These are phyloP conservation scores for Condylostylus longicornis DNA, from an alignment of 1,140 invertebrate species.

Conservation along the genomic window DNA sequence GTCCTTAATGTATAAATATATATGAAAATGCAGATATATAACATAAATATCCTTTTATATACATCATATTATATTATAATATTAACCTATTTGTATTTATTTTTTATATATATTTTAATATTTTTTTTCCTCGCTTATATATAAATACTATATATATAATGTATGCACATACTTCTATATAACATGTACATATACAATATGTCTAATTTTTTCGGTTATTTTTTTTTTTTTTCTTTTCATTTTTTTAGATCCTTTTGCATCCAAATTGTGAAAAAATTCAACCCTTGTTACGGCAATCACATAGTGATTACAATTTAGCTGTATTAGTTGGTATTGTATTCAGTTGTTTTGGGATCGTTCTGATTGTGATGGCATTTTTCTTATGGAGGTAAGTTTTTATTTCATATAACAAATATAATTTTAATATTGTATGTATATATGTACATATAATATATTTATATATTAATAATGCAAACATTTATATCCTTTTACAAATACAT, in stretches of 20 bases:
- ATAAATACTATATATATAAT: neutral
- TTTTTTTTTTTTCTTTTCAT: neutral
- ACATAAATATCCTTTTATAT: no score
- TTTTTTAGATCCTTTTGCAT: slow-evolving; percentile 35
- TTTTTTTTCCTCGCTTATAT: neutral
- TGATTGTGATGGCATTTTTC: slow-evolving; percentile 53
- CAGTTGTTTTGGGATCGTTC: slow-evolving; percentile 52
- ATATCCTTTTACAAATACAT: no score
- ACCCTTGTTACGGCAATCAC: slow-evolving; percentile 37
- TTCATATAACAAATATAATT: no score
- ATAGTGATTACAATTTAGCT: slow-evolving; percentile 50
- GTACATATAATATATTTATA: no score
- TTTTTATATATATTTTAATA: neutral
- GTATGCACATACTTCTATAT: no score
- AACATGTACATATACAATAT: neutral
- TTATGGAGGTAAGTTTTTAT: slow-evolving; percentile 64
- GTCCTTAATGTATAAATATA: no score
- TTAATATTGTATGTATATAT: no score
- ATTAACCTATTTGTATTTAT: no score
- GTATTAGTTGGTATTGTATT: slow-evolving; percentile 59
- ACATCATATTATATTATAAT: no score
- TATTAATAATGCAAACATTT: no score
- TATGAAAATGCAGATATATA: no score
- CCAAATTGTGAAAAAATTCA: slow-evolving; percentile 51
- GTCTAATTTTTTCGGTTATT: neutral